Evolutionary conservation across 1,140 invertebrate species (phyloP).

Genomic region (Eriocheir sinensis): DNA sequence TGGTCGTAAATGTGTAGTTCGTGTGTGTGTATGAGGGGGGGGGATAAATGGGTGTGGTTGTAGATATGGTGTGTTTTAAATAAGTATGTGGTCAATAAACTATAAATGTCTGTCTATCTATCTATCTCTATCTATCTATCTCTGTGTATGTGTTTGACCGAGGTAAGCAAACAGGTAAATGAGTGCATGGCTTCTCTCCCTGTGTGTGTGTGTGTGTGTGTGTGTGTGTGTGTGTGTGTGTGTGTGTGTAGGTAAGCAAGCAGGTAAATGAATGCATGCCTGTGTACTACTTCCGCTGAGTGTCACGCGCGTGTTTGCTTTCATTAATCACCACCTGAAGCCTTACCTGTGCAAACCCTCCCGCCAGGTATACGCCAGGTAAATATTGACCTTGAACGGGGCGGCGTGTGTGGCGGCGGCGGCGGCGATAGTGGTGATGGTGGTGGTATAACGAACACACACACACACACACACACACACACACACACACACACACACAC

Average conservation of each 20-base stretch:
- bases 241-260: background rate
- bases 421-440: background rate
- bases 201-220: conserved; percentile 39
- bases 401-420: background rate
- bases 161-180: background rate
- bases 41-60: too few species aligned
- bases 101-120: too few species aligned
- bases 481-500: too few species aligned
- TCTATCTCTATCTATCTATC: too few species aligned
- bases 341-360: conserved; percentile 20
- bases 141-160: background rate
- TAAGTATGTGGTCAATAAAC: too few species aligned
- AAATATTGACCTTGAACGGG: conserved; percentile 3
- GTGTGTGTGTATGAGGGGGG: too few species aligned
- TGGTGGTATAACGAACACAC: too few species aligned
- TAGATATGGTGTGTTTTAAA: too few species aligned
- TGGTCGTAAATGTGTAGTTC: too few species aligned
- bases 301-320: background rate
- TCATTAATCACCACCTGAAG: conserved; percentile 23
- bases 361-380: background rate
- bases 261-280: background rate
- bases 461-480: too few species aligned
- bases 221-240: conserved; percentile 36
- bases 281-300: conserved; percentile 20
- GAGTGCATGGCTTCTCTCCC: background rate